Conservation (phyloP, 2,888 invertebrate species). For the Drosophila robusta region DNA sequence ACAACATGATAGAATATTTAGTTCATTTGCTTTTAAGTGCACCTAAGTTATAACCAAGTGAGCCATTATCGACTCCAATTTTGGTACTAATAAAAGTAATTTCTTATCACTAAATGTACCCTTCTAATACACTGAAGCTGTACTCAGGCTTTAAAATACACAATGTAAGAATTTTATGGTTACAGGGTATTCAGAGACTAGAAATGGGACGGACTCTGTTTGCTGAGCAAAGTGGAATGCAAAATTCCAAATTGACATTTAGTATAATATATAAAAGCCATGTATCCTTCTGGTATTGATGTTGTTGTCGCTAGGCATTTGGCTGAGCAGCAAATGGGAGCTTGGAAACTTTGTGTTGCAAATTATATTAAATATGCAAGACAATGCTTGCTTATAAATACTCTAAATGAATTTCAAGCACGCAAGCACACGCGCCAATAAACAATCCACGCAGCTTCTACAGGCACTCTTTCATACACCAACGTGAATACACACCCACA, state of each 20-base stretch:
- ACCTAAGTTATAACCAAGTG: too few species aligned
- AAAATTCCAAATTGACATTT: constrained; percentile 80
- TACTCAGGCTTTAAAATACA: constrained; percentile 3
- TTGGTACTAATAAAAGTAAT: background rate
- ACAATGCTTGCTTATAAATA: constrained; percentile 76
- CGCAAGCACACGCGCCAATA: constrained; percentile 77
- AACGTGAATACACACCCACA: constrained; percentile 2
- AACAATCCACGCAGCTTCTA: constrained; percentile 36
- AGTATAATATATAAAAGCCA: constrained; percentile 75
- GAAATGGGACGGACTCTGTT: constrained; percentile 27
- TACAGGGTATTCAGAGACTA: constrained; percentile 38
- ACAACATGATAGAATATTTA: too few species aligned
- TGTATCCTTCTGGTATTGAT: constrained; percentile 31
- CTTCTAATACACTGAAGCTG: too few species aligned
- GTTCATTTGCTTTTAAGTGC: too few species aligned
- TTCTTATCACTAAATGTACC: too few species aligned
- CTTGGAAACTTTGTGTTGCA: constrained; percentile 52
- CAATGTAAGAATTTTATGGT: background rate
- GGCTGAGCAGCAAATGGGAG: constrained; percentile 12
- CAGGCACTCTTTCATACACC: constrained; percentile 1
- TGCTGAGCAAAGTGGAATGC: constrained; percentile 59
- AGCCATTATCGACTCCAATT: background rate
- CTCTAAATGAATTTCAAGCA: constrained; percentile 82
- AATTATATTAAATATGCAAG: constrained; percentile 81
- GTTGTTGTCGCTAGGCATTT: constrained; percentile 32